Percentiles rank a stretch among this genome's conserved stretches.
phyloP scores from a whole-genome alignment of 2,888 invertebrate species.

The Pinctada fucata region DNA sequence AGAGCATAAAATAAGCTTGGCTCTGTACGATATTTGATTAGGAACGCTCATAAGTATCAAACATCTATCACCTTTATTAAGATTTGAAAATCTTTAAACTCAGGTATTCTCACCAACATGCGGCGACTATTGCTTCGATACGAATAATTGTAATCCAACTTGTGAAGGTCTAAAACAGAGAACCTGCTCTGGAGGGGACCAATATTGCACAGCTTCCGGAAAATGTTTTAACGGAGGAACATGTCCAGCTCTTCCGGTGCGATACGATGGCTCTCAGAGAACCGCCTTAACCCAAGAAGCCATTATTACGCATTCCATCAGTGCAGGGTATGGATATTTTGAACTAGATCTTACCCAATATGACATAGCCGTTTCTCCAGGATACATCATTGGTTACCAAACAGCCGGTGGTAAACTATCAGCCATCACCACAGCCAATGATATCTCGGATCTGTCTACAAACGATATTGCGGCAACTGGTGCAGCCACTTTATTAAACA shows the following conservation, averaged over 20 bases:
- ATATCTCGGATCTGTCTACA: conserved; percentile 21
- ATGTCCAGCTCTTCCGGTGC: background rate
- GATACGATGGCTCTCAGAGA: conserved; percentile 38
- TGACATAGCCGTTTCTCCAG: conserved; percentile 47
- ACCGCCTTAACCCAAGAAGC: conserved; percentile 26
- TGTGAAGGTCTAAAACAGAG: conserved; percentile 34
- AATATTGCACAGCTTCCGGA: conserved; percentile 33
- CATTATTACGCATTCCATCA: conserved; percentile 30
- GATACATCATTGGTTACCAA: conserved; percentile 59
- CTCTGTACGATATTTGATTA: too few relatives aligned
- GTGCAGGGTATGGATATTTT: conserved; percentile 48
- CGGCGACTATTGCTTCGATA: conserved; percentile 51
- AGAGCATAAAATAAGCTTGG: too few relatives aligned
- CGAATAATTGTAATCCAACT: conserved; percentile 44
- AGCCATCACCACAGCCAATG: conserved; percentile 20
- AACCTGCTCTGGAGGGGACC: conserved; percentile 24
- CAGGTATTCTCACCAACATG: conserved; percentile 50
- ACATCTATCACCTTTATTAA: too few relatives aligned
- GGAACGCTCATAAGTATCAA: too few relatives aligned
- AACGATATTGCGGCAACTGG: conserved; percentile 30
- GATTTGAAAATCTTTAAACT: background rate
- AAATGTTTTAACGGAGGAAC: conserved; percentile 19
- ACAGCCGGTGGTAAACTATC: conserved; percentile 33
- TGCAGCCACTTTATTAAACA: background rate
- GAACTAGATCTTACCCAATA: conserved; percentile 29